A percentile compares a stretch with the other conserved stretches of the same genome.
Evolutionary conservation across 2,113 vertebrate genomes (phyloP).

Genomic region (Platycercus adscitus): DNA sequence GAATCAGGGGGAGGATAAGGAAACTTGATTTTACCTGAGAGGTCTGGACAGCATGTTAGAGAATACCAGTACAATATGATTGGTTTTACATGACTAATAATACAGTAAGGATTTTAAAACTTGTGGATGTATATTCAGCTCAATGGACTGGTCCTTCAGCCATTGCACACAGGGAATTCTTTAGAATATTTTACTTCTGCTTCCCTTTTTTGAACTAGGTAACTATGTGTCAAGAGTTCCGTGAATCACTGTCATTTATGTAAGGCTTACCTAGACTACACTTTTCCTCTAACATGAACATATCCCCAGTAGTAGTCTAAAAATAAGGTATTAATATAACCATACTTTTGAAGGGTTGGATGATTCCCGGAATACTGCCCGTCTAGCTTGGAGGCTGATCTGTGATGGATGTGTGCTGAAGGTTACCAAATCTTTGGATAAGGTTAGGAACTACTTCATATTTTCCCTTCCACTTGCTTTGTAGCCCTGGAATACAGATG

Average conservation of each 20-base stretch:
- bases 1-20: not conserved
- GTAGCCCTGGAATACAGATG: not conserved
- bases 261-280: not conserved
- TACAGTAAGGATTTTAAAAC: not conserved
- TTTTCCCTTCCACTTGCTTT: conserved; percentile 26
- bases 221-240: not conserved
- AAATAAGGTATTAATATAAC: not conserved
- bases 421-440: conserved; percentile 84
- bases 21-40: not conserved
- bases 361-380: conserved; percentile 91
- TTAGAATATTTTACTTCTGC: not conserved
- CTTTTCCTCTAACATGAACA: not conserved
- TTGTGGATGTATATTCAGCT: not conserved
- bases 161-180: not conserved
- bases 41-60: not conserved
- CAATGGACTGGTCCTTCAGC: not conserved
- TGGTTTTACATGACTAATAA: not conserved
- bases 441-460: conserved; percentile 82
- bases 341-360: conserved; percentile 83
- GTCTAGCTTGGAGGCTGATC: conserved; percentile 89
- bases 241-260: not conserved
- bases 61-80: not conserved
- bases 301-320: not conserved
- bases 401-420: conserved; percentile 90
- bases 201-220: not conserved